These are phyloP conservation scores for Euthynnus affinis DNA, from an alignment of 2,797 vertebrate genomes.

Conservation along the genomic window DNA sequence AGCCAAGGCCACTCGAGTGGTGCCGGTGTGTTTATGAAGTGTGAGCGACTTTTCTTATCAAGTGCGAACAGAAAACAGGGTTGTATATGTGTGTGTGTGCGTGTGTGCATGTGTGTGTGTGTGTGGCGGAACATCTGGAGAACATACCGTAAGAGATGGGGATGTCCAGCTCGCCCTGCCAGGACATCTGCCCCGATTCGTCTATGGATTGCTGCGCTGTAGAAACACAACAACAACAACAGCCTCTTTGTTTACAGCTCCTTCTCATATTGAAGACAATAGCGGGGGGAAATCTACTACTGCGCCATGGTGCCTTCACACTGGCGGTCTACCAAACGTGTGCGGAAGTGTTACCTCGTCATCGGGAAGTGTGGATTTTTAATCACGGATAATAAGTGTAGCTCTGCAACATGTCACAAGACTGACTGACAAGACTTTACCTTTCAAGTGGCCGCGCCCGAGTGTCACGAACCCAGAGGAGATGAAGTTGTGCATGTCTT, in stretches of 20 bases:
- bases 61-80: constrained; percentile 52
- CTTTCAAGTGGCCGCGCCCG: constrained; percentile 96
- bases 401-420: constrained; percentile 60
- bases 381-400: constrained; percentile 56
- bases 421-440: no score
- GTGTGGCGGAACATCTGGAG: constrained; percentile 30
- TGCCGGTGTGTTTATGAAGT: constrained; percentile 15
- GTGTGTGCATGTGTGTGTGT: background rate
- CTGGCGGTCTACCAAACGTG: constrained; percentile 53
- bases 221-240: constrained; percentile 63
- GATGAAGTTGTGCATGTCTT: constrained; percentile 98
- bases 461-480: constrained; percentile 98
- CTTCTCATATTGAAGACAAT: constrained; percentile 46
- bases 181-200: constrained; percentile 82
- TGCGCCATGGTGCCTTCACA: constrained; percentile 41
- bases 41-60: constrained; percentile 57
- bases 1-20: constrained; percentile 30
- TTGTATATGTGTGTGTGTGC: background rate
- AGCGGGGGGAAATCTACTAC: constrained; percentile 18
- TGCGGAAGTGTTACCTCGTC: constrained; percentile 63
- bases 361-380: constrained; percentile 57
- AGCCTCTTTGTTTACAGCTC: constrained; percentile 56
- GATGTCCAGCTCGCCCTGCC: constrained; percentile 84
- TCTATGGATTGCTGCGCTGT: constrained; percentile 87
- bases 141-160: constrained; percentile 85